Conservation (phyloP, 1,140 invertebrate species). For the Musca vetustissima region DNA sequence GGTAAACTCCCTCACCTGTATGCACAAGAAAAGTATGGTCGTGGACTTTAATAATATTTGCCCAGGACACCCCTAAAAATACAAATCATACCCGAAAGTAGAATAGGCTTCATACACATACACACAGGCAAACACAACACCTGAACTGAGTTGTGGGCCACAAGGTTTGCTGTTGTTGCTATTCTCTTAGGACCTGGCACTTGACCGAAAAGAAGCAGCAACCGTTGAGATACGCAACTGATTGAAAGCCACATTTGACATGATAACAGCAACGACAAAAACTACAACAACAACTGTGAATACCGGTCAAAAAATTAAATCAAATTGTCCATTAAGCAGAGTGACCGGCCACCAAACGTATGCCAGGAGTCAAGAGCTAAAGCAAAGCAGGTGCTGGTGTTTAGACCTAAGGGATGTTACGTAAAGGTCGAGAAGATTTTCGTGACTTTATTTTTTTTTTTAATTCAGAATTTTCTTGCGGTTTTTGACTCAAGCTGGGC, state of each 20-base stretch:
- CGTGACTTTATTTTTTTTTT: not conserved
- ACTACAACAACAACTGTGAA: not conserved
- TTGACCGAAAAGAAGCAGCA: too few species aligned
- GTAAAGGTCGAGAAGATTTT: not conserved
- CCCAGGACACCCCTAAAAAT: slow-evolving; percentile 16
- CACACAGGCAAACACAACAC: not conserved
- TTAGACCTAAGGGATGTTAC: not conserved
- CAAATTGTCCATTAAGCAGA: too few species aligned
- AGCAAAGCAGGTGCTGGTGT: not conserved
- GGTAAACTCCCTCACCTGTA: slow-evolving; percentile 16
- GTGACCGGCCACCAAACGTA: too few species aligned
- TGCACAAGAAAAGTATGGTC: not conserved
- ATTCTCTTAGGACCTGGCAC: too few species aligned
- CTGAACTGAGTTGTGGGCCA: not conserved
- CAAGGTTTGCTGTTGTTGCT: too few species aligned
- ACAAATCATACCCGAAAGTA: not conserved
- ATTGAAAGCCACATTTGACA: slow-evolving; percentile 48
- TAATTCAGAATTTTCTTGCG: not conserved
- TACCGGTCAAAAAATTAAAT: not conserved
- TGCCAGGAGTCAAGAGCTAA: too few species aligned
- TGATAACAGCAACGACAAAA: slow-evolving; percentile 6
- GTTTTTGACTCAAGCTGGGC: not conserved
- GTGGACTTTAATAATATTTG: slow-evolving; percentile 16
- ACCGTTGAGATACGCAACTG: slow-evolving; percentile 34
- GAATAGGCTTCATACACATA: too few species aligned